Evolutionary conservation across 2,797 vertebrate genomes (phyloP), one percentile per base, ranked within the genome.

Genomic region (Hypotaenidia okinawae): DNA sequence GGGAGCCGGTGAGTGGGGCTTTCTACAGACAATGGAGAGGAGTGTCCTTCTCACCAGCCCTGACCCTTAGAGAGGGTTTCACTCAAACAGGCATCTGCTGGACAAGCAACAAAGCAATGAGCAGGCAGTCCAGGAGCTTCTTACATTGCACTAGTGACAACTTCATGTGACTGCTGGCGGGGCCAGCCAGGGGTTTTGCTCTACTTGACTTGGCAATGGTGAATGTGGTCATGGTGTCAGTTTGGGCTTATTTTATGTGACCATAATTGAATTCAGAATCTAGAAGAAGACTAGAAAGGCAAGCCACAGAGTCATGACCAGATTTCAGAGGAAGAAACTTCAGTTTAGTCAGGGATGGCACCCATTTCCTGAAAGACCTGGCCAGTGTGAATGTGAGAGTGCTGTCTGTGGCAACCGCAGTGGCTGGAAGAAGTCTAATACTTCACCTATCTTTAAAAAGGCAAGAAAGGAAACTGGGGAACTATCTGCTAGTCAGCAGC

Each of bases 291-390:
- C 21, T 78, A 16, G 22, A 32, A 84, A 88, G 23, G 58, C 84
- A 76, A 88, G n/a, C 8, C 54, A 33, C 41, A 86, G 35, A 93
- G 45, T 74, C 83, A 52, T 7, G 12, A 25, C 28, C 39, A 22
- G 24, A 76, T 61, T 88, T 80, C 47, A 79, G 63, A 72, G 86
- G 23, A 79, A 59, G 25, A 84, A 58, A 68, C 33, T 61, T 84
- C 33, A 14, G 18, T 54, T 92, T 75, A 45, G 59, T 62, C 28
- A 58, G 22, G 28, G 21, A 35, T 8, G 6, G 47, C 22, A 81
- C 27, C 7, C 35, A 41, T 43, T 84, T 86, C 72, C 39, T 67
- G 24, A 90, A 69, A 84, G 51, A 89, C 49, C 41, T 37, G 35
- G 32, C 30, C 30, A 15, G 8, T 30, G 54, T 22, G 52, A 15